These are phyloP conservation scores for Nestor notabilis DNA, from an alignment of 2,113 vertebrate genomes.

Conservation along the genomic window DNA sequence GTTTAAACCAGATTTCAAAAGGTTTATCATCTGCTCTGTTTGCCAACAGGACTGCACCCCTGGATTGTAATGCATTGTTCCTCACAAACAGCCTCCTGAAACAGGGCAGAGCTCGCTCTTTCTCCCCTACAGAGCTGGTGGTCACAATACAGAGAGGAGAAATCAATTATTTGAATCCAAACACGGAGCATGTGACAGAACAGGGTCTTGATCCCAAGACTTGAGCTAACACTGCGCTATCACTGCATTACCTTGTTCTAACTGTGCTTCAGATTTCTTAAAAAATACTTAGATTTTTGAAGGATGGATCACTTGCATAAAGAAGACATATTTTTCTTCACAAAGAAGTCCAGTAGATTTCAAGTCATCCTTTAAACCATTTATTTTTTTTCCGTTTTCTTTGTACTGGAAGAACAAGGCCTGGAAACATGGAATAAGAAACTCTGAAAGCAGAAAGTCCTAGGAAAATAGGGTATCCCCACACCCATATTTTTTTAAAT, in stretches of 20 bases:
- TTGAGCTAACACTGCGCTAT: neutral
- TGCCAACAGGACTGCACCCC: neutral
- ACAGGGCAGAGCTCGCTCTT: neutral
- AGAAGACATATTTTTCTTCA: neutral
- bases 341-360: neutral
- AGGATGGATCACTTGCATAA: neutral
- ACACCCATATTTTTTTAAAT: fast-evolving
- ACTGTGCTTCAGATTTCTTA: neutral
- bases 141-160: neutral
- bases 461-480: neutral
- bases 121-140: neutral
- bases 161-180: neutral
- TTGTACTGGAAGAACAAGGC: neutral
- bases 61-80: neutral
- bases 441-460: neutral
- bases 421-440: neutral
- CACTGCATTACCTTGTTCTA: neutral
- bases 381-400: neutral
- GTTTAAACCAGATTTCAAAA: neutral
- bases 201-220: neutral
- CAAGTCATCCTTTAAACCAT: neutral
- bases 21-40: neutral
- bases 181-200: neutral
- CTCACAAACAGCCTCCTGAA: neutral
- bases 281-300: neutral